Conservation (phyloP, 2,113 vertebrate genomes). For the Brachyhypopomus gauderio region DNA sequence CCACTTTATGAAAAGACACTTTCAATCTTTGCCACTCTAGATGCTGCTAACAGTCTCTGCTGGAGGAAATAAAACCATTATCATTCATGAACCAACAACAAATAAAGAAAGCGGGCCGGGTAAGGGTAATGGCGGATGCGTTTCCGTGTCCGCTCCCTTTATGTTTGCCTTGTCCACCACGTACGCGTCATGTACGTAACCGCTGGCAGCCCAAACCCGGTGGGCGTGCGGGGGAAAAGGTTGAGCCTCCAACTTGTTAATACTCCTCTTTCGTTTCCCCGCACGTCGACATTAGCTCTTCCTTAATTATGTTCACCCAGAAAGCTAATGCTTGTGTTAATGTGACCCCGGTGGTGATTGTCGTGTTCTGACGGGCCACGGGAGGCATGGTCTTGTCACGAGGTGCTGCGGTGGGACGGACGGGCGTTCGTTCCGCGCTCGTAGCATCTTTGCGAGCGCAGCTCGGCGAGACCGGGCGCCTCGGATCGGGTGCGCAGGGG, state of each 20-base stretch:
- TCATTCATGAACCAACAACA: conserved; percentile 59
- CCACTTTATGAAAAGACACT: conserved; percentile 57
- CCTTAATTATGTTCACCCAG: conserved; percentile 72
- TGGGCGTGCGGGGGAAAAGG: conserved; percentile 29
- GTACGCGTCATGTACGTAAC: conserved; percentile 49
- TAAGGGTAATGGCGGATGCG: conserved; percentile 59
- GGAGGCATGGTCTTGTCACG: background rate
- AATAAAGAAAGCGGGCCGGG: conserved; percentile 42
- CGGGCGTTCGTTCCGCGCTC: conserved; percentile 52
- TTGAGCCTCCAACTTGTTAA: conserved; percentile 53
- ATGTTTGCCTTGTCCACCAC: conserved; percentile 54
- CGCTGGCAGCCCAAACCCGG: background rate
- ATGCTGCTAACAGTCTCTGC: conserved; percentile 58
- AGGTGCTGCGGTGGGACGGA: conserved; percentile 46
- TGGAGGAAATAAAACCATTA: conserved; percentile 61
- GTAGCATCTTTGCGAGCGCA: conserved; percentile 48
- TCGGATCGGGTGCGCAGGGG: conserved; percentile 53
- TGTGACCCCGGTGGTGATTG: conserved; percentile 63
- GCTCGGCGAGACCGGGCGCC: conserved; percentile 1
- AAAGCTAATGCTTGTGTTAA: conserved; percentile 74
- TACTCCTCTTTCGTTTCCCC: conserved; percentile 62
- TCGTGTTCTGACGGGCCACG: conserved; percentile 60
- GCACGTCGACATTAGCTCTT: conserved; percentile 62
- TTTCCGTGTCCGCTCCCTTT: conserved; percentile 57
- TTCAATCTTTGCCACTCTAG: conserved; percentile 59